Base-by-base conservation (phyloP, 2,797 vertebrate species). In the Argyrosomus regius region DNA sequence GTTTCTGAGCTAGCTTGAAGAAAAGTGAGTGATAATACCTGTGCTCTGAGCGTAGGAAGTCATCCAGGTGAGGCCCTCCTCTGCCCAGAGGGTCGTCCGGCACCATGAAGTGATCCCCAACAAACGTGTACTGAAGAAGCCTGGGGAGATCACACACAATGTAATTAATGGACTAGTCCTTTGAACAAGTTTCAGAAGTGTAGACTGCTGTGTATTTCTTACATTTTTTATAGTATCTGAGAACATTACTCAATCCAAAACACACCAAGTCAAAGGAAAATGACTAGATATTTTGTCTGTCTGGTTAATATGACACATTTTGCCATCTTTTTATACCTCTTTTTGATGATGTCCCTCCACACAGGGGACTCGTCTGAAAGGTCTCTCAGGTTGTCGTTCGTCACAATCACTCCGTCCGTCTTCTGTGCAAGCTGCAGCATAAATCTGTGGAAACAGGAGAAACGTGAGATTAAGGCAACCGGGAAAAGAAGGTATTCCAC, bases 351-450 rank as follows among this genome's bases (percentile, higher is more conserved):
- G 50, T 95, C 94, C 80, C 89, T 96, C 95, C 96, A 98, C 0
- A 86, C 95, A 3, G 71, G 61, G 0, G 97, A 96, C 87, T 97
- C 97, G 4, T 96, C 95, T 2, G 93, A 91, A 17, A 98, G 95
- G 87, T 98, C 97, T 86, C 97, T 94, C 90, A 98, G 93, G 82
- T 97, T 97, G 89, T 98, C 97, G 0, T 98, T 98, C 0, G 97
- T 97, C 43, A 98, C 96, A 3, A 98, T 97, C 72, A 98, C 96
- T 0, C 97, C 97, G 0, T 95, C 80, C 0, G 94, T 96, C 87
- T 93, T 92, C 81, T 97, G 94, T 0, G 97, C 97, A 14, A 94
- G 90, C 72, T 95, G 94, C 69, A 98, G 93, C 95, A 98, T 96
- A 2, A 97, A 88, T 84, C 97, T 98, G 89, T 1, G 50, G 24